Percentiles rank a stretch among this genome's conserved stretches.
These are phyloP conservation scores for Leucoraja erinaceus DNA, from an alignment of 2,113 vertebrate genomes.

Conservation along the genomic window DNA sequence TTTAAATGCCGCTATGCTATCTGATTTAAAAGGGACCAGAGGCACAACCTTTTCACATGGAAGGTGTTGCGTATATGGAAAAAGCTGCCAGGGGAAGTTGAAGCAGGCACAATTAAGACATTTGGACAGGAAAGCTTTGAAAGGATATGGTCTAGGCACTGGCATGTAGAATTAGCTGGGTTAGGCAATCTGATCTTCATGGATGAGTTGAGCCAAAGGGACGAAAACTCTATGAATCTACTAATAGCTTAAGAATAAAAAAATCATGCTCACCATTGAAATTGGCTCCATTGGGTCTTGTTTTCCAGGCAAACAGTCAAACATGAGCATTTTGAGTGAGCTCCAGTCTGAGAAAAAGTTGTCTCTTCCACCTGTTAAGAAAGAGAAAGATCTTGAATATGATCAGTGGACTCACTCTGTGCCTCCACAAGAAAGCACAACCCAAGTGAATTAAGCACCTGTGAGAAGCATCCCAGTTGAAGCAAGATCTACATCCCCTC, in stretches of 20 bases:
- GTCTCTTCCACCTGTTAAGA: not conserved
- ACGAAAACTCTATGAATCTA: not conserved
- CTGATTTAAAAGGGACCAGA: no score
- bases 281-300: constrained; percentile 80
- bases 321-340: constrained; percentile 83
- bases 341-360: not conserved
- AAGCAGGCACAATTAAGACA: no score
- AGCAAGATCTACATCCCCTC: not conserved
- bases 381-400: not conserved
- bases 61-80: no score
- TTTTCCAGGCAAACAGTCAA: constrained; percentile 85
- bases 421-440: not conserved
- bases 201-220: no score
- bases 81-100: no score
- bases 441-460: not conserved
- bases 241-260: not conserved
- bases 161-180: no score
- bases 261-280: constrained; percentile 65
- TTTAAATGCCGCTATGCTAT: no score
- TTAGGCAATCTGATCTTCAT: no score
- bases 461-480: not conserved
- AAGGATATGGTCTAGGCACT: no score
- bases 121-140: no score
- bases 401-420: not conserved
- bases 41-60: no score